These are phyloP conservation scores for Euschistus heros DNA, from an alignment of 1,140 invertebrate genomes.

Conservation along the genomic window DNA sequence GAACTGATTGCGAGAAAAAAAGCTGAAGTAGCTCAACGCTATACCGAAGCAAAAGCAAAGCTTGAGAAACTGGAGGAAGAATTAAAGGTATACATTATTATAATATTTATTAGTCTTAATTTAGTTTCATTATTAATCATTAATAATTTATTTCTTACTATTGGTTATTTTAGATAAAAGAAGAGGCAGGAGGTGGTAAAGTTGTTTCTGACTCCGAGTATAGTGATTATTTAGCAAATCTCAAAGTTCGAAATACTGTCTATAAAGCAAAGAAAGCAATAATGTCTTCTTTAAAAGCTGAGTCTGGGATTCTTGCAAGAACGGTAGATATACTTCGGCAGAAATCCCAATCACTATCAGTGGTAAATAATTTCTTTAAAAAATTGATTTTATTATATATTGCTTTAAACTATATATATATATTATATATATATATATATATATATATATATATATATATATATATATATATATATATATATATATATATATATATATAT, in stretches of 20 bases:
- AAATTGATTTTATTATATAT: neutral
- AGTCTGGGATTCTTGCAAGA: conserved; percentile 50
- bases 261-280: conserved; percentile 69
- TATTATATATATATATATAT: no score
- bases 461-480: no score
- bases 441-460: no score
- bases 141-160: neutral
- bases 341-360: conserved; percentile 19
- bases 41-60: conserved; percentile 51
- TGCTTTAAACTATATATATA: no score
- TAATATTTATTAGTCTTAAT: no score
- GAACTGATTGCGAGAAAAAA: conserved; percentile 68
- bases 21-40: conserved; percentile 53
- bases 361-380: neutral
- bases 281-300: conserved; percentile 57
- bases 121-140: neutral
- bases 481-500: no score
- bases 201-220: conserved; percentile 20
- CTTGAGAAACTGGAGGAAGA: conserved; percentile 48
- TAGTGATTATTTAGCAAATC: conserved; percentile 23
- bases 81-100: conserved; percentile 24
- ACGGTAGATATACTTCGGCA: conserved; percentile 47
- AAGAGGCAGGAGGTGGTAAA: conserved; percentile 10
- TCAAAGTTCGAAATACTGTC: conserved; percentile 50
- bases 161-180: neutral